Conservation (phyloP, 1,140 invertebrate species). For the Tetragonula clypearis region DNA sequence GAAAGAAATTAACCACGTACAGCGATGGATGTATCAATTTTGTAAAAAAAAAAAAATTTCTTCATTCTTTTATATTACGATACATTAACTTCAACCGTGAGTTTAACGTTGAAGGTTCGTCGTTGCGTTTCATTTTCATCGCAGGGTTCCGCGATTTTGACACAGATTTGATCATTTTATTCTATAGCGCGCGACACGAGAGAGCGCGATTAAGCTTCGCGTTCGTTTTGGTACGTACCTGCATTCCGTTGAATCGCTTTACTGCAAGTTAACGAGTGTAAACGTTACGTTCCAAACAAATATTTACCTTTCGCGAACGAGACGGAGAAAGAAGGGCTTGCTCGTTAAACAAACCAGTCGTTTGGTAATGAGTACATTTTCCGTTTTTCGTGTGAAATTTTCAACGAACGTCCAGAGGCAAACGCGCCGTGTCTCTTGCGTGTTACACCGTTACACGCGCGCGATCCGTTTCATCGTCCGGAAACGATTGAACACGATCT, state of each 20-base stretch:
- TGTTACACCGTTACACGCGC: no score
- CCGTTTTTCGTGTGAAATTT: neutral
- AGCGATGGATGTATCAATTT: no score
- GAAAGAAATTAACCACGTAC: no score
- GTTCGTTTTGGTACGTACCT: neutral
- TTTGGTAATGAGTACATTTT: conserved; percentile 17
- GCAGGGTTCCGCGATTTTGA: no score
- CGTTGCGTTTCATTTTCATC: no score
- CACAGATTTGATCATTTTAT: no score
- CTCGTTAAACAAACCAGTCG: conserved; percentile 22
- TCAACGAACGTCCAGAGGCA: neutral
- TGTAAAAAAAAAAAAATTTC: no score
- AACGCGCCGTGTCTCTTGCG: neutral
- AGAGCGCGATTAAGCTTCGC: neutral
- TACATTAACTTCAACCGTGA: no score
- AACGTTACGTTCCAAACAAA: conserved; percentile 9
- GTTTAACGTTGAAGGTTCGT: no score
- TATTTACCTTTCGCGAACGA: conserved; percentile 35
- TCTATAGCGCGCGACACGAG: neutral
- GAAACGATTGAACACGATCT: neutral
- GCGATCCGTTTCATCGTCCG: no score
- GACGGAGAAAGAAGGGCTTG: neutral
- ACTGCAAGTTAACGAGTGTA: conserved; percentile 1
- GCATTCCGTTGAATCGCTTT: conserved; percentile 20
- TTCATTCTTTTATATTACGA: no score